Conservation (phyloP, 2,797 vertebrate genomes). For the Halcyon chelicuti region DNA sequence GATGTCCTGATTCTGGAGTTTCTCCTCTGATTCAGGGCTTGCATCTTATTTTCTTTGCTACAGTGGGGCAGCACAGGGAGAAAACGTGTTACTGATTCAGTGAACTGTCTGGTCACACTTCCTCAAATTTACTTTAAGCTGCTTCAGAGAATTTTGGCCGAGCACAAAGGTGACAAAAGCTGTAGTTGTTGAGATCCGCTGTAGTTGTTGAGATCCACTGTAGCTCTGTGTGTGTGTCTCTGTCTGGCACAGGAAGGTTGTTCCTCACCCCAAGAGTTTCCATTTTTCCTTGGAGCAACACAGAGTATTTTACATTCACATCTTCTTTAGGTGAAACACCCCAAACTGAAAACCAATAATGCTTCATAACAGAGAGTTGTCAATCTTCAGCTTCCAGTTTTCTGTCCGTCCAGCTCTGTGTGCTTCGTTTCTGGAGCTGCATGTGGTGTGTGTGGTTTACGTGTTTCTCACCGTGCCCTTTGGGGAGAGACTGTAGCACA, state of each 20-base stretch:
- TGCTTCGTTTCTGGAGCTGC: background rate
- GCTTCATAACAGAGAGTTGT: background rate
- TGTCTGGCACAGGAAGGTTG: background rate
- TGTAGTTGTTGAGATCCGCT: no score
- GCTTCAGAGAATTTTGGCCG: background rate
- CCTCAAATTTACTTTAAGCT: background rate
- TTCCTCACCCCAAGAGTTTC: background rate
- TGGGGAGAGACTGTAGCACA: background rate
- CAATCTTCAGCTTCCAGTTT: background rate
- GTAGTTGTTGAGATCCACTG: background rate
- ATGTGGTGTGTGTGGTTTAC: fast-evolving
- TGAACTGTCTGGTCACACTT: background rate
- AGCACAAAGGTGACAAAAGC: background rate
- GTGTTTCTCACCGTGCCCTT: fast-evolving
- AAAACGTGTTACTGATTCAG: background rate
- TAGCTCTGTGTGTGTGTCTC: background rate
- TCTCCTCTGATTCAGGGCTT: background rate
- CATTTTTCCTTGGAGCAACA: background rate
- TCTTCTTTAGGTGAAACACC: background rate
- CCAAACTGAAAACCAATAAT: background rate
- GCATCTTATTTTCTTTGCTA: background rate
- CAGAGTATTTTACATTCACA: background rate
- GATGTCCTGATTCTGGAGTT: background rate
- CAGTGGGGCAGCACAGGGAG: background rate
- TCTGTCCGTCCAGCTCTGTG: background rate